A percentile compares a stretch with the other conserved stretches of the same genome.
Evolutionary conservation across 2,113 vertebrate species (phyloP).

Genomic region (Callipepla californica): DNA sequence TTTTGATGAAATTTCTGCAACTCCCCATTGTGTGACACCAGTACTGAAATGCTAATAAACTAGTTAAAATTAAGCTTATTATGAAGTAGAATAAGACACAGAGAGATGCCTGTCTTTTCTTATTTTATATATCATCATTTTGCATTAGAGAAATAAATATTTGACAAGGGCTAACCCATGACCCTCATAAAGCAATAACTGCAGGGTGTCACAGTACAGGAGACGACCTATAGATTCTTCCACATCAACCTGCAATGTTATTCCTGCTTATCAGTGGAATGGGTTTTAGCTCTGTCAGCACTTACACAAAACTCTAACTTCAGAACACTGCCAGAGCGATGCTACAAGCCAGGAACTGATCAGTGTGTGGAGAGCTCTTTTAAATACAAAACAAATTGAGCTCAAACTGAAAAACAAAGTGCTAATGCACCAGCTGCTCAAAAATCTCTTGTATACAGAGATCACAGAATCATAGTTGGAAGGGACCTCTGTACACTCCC

Average conservation of each 20-base stretch:
- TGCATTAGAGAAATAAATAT: background rate
- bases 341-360: background rate
- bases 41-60: constrained; percentile 63
- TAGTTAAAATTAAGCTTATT: constrained; percentile 52
- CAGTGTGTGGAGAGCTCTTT: background rate
- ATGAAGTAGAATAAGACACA: constrained; percentile 59
- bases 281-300: background rate
- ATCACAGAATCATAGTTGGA: too few relatives aligned
- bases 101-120: background rate
- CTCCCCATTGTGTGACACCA: constrained; percentile 44
- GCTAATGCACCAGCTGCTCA: background rate
- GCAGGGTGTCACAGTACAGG: background rate
- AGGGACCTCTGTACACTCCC: too few relatives aligned
- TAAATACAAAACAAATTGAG: background rate
- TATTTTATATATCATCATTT: constrained; percentile 20
- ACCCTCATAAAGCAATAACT: background rate
- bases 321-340: background rate
- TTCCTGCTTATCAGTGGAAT: background rate
- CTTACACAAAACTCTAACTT: background rate
- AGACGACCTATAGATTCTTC: background rate
- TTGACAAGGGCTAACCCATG: background rate
- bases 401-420: background rate
- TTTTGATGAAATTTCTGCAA: constrained; percentile 55
- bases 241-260: background rate
- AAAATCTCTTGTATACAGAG: background rate